Conservation (phyloP, 2,797 vertebrate genomes). For the Sphenodon punctatus region DNA sequence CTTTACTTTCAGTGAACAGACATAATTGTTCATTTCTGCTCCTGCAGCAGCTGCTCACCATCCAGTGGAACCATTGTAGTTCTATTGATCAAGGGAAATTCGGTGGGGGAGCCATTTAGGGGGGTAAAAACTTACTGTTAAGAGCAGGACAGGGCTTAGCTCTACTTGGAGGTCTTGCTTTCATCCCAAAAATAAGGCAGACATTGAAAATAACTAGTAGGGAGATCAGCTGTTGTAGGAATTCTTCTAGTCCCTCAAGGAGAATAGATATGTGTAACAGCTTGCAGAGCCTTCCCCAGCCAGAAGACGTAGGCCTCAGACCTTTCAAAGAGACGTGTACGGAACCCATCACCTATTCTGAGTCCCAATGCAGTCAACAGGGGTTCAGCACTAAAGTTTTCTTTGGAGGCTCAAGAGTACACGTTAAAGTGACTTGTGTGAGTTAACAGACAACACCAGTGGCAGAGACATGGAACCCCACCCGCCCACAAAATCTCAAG, state of each 20-base stretch:
- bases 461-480: neutral
- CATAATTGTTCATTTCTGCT: neutral
- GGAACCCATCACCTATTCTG: accelerated
- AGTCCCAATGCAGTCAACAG: too few relatives aligned
- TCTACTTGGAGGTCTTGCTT: neutral
- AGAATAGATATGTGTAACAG: neutral
- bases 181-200: neutral
- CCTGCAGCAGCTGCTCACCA: neutral
- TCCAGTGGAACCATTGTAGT: neutral
- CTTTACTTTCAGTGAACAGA: neutral
- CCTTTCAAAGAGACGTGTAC: neutral
- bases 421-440: neutral
- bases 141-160: neutral
- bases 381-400: neutral
- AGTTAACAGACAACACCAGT: neutral
- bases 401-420: neutral
- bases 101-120: neutral
- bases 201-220: neutral
- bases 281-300: neutral
- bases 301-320: neutral
- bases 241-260: neutral
- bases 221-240: too few relatives aligned
- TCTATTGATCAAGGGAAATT: neutral
- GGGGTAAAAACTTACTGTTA: neutral
- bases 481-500: neutral